Conservation (phyloP, 2,888 invertebrate genomes). For the Stenchaetothrips biformis region DNA sequence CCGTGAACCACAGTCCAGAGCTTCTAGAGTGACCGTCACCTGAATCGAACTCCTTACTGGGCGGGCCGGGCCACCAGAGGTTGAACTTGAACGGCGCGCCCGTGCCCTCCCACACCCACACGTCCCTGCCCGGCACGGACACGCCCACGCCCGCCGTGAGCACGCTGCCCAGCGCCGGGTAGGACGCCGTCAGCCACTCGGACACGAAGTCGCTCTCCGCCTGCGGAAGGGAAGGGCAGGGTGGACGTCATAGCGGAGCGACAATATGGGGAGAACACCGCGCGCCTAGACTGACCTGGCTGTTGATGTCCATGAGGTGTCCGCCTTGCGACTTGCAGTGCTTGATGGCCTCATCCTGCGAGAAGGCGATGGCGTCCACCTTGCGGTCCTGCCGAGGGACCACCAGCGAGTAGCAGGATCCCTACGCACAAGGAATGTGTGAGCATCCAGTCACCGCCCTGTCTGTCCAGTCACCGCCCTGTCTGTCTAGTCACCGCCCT, state of each 20-base stretch:
- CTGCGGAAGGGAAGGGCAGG: constrained; percentile 39
- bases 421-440: neutral
- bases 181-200: constrained; percentile 47
- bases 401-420: constrained; percentile 49
- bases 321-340: constrained; percentile 48
- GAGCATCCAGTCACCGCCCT: too few species aligned
- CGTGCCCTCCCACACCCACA: constrained; percentile 50
- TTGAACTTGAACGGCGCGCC: constrained; percentile 44
- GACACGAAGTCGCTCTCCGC: constrained; percentile 55
- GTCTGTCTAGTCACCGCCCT: neutral
- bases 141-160: constrained; percentile 51
- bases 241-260: neutral
- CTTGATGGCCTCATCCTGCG: constrained; percentile 46
- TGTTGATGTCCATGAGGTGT: constrained; percentile 48
- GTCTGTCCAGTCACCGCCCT: too few species aligned
- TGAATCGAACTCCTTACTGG: constrained; percentile 37
- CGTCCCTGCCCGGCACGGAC: constrained; percentile 42
- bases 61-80: constrained; percentile 51
- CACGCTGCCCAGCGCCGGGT: constrained; percentile 44
- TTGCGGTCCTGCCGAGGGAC: constrained; percentile 40
- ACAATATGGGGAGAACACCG: neutral
- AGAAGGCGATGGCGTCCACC: constrained; percentile 42
- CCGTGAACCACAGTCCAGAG: too few species aligned
- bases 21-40: neutral
- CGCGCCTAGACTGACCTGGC: constrained; percentile 39